These are phyloP conservation scores for Eufriesea mexicana DNA, from an alignment of 1,140 invertebrate species.

Conservation along the genomic window DNA sequence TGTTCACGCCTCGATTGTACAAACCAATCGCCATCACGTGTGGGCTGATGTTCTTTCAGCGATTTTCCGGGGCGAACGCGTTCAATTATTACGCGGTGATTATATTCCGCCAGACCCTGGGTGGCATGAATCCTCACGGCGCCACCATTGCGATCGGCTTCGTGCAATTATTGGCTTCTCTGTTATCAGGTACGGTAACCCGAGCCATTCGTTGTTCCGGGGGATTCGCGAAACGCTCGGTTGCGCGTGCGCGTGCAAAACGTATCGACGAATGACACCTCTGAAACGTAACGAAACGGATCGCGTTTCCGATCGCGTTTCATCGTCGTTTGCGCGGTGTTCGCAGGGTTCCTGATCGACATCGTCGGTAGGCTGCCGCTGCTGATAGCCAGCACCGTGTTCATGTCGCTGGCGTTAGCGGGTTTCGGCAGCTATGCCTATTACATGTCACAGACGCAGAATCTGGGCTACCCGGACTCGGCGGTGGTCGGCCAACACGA, in stretches of 20 bases:
- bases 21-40: constrained; percentile 90
- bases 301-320: not conserved
- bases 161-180: constrained; percentile 89
- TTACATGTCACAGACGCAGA: constrained; percentile 84
- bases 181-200: constrained; percentile 85
- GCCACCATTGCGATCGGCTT: constrained; percentile 91
- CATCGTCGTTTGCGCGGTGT: not conserved
- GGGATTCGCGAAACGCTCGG: not conserved
- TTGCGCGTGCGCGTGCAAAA: no score
- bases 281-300: no score
- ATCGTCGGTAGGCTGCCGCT: constrained; percentile 89
- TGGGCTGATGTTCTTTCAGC: constrained; percentile 92
- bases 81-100: constrained; percentile 93
- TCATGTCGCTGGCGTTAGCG: constrained; percentile 91
- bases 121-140: constrained; percentile 90
- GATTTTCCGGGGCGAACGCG: constrained; percentile 91
- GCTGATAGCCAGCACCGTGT: constrained; percentile 89
- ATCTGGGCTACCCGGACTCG: constrained; percentile 79
- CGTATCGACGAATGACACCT: no score
- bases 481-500: constrained; percentile 84
- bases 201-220: not conserved
- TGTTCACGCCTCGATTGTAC: constrained; percentile 83
- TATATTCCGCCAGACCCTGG: constrained; percentile 90
- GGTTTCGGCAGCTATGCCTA: constrained; percentile 92
- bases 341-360: constrained; percentile 88